Conservation (phyloP, 2,888 invertebrate genomes). For the Plebejus argus region DNA sequence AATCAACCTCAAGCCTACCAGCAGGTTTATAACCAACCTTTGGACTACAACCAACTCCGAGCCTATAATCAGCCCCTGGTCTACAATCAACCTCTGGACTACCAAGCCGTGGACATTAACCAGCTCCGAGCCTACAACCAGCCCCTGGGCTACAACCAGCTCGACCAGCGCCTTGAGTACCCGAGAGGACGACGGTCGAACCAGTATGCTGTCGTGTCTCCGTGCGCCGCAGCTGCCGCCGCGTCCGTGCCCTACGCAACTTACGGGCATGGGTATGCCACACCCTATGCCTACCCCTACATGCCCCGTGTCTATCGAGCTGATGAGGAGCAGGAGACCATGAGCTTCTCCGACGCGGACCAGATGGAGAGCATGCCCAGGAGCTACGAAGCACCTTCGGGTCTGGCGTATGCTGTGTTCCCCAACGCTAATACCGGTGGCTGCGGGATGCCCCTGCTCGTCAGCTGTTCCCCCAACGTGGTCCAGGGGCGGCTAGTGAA, state of each 20-base stretch:
- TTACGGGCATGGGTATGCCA: constrained; percentile 25
- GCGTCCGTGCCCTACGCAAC: constrained; percentile 43
- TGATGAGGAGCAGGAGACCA: constrained; percentile 50
- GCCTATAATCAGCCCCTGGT: constrained; percentile 24
- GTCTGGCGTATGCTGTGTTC: constrained; percentile 60
- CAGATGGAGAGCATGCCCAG: constrained; percentile 56
- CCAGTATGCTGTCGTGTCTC: constrained; percentile 44
- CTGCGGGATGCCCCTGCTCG: constrained; percentile 63
- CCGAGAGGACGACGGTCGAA: constrained; percentile 38
- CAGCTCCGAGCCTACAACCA: constrained; percentile 8
- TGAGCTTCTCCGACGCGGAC: constrained; percentile 62
- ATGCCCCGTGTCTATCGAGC: constrained; percentile 41
- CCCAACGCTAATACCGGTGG: constrained; percentile 61
- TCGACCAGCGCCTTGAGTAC: constrained; percentile 35
- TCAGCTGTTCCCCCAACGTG: constrained; percentile 68
- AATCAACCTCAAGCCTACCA: background rate
- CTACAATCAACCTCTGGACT: constrained; percentile 33
- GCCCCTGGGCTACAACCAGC: constrained; percentile 22
- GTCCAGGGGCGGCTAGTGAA: constrained; percentile 58
- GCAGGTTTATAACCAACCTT: background rate
- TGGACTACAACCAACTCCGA: constrained; percentile 29
- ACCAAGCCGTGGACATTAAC: constrained; percentile 3
- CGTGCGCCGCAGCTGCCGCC: constrained; percentile 57
- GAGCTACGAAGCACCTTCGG: constrained; percentile 39
- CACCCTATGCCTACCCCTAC: constrained; percentile 37